Percentiles rank a stretch among this genome's conserved stretches.
phyloP scores from a whole-genome alignment of 2,113 vertebrate genomes.

The Daubentonia madagascariensis region DNA sequence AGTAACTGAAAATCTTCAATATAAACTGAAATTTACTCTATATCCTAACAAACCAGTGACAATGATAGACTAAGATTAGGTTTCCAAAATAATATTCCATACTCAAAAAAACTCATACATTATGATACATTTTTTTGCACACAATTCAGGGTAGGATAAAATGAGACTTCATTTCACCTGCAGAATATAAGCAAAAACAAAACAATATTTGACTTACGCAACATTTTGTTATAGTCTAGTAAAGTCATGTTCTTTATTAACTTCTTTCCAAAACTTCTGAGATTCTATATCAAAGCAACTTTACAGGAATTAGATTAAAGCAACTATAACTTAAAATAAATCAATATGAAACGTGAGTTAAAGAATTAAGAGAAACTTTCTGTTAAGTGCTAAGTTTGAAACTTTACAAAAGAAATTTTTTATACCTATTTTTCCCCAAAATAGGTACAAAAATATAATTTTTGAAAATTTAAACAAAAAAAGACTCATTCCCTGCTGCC shows the following conservation, averaged over 20 bases:
- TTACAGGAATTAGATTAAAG: background rate
- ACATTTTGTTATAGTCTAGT: background rate
- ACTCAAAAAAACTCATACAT: background rate
- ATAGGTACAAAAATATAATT: background rate
- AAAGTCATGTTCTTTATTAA: background rate
- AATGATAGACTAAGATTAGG: background rate
- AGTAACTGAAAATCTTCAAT: background rate
- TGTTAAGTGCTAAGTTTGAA: background rate
- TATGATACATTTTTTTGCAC: background rate
- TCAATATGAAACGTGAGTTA: background rate
- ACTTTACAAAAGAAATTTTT: conserved; percentile 17
- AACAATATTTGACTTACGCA: background rate
- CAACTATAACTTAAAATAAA: background rate
- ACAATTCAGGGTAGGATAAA: conserved; percentile 8
- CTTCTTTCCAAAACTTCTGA: background rate
- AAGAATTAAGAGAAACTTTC: conserved; percentile 13
- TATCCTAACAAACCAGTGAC: conserved; percentile 39
- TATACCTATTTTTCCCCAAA: background rate
- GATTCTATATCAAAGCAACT: background rate
- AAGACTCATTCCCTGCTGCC: background rate
- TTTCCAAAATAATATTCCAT: background rate
- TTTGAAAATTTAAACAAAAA: background rate
- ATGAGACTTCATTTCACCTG: background rate
- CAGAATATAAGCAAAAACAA: conserved; percentile 16
- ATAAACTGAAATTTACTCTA: background rate